phyloP scores from a whole-genome alignment of 2,113 vertebrate species.

The Pterophyllum scalare region DNA sequence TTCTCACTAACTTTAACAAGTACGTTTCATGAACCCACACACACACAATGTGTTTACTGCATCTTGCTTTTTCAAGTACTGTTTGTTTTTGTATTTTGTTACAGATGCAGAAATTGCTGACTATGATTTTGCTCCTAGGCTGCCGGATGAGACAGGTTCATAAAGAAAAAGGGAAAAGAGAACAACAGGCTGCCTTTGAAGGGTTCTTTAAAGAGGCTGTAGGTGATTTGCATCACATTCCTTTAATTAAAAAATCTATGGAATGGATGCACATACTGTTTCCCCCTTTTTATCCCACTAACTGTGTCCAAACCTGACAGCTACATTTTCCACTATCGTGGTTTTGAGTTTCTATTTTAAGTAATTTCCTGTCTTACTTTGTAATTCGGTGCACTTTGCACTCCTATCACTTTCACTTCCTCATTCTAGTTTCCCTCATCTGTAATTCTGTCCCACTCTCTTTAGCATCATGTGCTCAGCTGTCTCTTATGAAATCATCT shows the following conservation, averaged over 20 bases:
- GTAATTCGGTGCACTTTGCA: background rate
- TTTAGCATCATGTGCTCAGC: background rate
- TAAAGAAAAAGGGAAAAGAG: too few species aligned
- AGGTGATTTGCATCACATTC: too few species aligned
- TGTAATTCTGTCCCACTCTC: background rate
- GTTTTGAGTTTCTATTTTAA: background rate
- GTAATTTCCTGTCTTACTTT: background rate
- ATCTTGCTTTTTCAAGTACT: too few species aligned
- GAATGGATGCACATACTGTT: background rate
- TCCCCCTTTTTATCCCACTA: background rate
- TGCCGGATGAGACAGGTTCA: too few species aligned
- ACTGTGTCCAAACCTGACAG: background rate
- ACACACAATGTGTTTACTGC: too few species aligned
- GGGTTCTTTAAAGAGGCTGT: background rate
- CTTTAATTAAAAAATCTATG: background rate
- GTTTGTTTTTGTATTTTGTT: too few species aligned
- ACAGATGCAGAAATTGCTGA: too few species aligned
- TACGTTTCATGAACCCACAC: too few species aligned
- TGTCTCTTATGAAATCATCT: background rate
- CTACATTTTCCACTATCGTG: background rate
- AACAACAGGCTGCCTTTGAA: background rate
- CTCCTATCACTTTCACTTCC: background rate
- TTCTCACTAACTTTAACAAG: too few species aligned
- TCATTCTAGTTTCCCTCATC: background rate
- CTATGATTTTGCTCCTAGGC: too few species aligned